Base-by-base conservation (phyloP, 1,140 invertebrate genomes). In the Magallana ariakensis region DNA sequence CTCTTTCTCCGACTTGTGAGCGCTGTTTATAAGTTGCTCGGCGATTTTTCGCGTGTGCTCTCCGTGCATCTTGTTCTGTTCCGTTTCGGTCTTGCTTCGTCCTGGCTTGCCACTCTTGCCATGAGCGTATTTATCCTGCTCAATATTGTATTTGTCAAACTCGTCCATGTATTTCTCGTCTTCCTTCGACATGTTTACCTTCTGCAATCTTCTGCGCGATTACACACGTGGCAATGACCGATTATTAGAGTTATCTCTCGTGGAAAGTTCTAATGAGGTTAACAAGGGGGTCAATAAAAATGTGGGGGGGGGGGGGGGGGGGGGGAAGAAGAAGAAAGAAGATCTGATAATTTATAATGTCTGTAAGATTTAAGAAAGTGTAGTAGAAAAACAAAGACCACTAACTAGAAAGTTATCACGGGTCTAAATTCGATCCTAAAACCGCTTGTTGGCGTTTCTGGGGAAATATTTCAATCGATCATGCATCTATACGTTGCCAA, bases 1-100 rank as follows among this genome's bases (percentile, higher is more conserved):
- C 60, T 70, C 82, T 58, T 66, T 90, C 33, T 75, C 66, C 66
- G 66, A 85, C 22, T 92, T 93, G n/a, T 93, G 91, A 13, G 90
- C 88, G 81, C 91, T 94, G 87, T 94, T 94, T 46, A 93, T 84
- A 4, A 94, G 90, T 83, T 94, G 93, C 80, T 91, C 90, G 22
- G 90, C 88, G 8, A 87, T 88, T 89, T 94, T 94, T 56, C 93
- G 85, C 8, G 91, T 93, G 86, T 94, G 93, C 7, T 93, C 93
- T 55, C 85, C 84, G 1, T 91, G 90, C 70, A 93, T 92, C 70
- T 90, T 90, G 16, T 94, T 88, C 82, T 92, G 90, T 55, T 88
- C 89, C 0, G 90, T 91, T 85, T 94, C 93, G 75, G 91, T 92
- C 84, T 94, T 94, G 70, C 88, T 85, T 15, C 93, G 84, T 0